phyloP scores from a whole-genome alignment of 2,797 vertebrate genomes.

The Hyperoplus immaculatus region DNA sequence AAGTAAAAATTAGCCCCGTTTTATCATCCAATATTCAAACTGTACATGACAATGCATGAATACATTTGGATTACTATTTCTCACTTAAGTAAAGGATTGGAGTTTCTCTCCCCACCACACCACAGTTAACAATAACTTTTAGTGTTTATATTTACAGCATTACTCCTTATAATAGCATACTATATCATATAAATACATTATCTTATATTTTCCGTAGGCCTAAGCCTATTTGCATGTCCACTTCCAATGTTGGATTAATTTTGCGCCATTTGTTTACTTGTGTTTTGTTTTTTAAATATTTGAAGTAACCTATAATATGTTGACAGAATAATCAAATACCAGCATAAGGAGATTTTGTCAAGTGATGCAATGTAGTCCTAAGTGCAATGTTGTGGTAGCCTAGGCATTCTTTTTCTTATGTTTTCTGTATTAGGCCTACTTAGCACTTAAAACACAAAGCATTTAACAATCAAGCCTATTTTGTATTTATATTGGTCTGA shows the following conservation, averaged over 20 bases:
- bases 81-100: background rate
- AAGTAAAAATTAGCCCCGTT: no score
- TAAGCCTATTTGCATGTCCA: background rate
- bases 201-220: background rate
- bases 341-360: background rate
- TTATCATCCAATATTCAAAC: no score
- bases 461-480: no score
- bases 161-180: background rate
- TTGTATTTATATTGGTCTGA: no score
- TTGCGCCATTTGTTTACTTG: background rate
- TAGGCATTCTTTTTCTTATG: no score
- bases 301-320: background rate
- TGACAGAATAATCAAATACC: background rate
- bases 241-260: no score
- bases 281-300: background rate
- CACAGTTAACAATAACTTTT: background rate
- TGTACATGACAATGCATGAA: no score
- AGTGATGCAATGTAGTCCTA: background rate
- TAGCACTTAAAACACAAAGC: no score
- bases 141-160: background rate
- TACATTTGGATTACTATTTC: background rate
- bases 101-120: background rate
- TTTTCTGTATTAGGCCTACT: no score
- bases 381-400: background rate
- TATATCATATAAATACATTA: background rate